Evolutionary conservation across 2,113 vertebrate species (phyloP), one percentile per base, ranked within the genome.

Genomic region (Brachyhypopomus occidentalis): DNA sequence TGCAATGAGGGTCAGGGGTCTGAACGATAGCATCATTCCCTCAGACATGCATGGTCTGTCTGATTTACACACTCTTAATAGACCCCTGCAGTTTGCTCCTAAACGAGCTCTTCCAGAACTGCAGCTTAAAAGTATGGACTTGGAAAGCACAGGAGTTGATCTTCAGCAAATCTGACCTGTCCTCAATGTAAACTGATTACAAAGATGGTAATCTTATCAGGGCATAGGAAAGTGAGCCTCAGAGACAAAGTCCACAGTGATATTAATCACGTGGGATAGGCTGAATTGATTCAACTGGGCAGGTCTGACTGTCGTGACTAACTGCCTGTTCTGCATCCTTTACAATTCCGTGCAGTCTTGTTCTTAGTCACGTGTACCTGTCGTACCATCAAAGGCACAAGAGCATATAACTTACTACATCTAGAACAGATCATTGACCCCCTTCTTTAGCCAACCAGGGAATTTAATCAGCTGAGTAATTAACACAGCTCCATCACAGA

Each of bases 21-120:
- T 88, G 91, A 90, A 91, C 92, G 91, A 93, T 69, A 87, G 87
- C 89, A 85, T 89, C 88, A 89, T 89, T 88, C 83, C 85, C 85
- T 86, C 85, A 88, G 87, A 92, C 89, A 91, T 45, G 34, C 67
- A 3, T 88, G 89, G 84, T 82, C 79, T 75, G 84, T 86, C 90
- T 89, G 89, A 91, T 92, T 92, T 90, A 88, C 85, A 87, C 84
- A 86, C 78, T 90, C 88, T 87, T 88, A 85, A 85, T 78, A 87
- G 88, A 89, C 83, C 88, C 83, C 87, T 73, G 86, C 77, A 80
- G 88, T 77, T 52, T 71, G 62, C 58, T 34, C 20, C 63, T 16
- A 45, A 36, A 67, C 11, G 55, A 4, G 66, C 38, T 45, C 70
- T 74, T 81, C 8, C 20, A 34, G 67, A 52, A 8, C 4, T 25